These are phyloP conservation scores for Dynastes grantii DNA, from an alignment of 2,888 invertebrate genomes.

Conservation along the genomic window DNA sequence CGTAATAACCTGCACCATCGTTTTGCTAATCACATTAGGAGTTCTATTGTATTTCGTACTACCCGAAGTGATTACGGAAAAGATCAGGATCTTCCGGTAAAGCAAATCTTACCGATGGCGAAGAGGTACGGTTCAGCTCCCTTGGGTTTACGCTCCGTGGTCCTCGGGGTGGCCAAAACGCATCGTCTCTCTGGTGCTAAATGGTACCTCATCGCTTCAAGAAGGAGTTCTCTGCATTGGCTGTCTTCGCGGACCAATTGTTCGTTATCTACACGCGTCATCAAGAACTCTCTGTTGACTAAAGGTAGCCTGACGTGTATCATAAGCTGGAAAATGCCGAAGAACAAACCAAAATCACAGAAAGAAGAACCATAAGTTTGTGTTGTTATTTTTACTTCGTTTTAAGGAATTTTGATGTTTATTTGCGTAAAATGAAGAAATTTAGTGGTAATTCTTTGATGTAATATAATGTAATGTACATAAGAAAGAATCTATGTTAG, in stretches of 20 bases:
- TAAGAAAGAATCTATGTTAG: background rate
- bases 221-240: conserved; percentile 77
- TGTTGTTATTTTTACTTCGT: no score
- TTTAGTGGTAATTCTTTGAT: no score
- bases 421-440: no score
- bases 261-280: conserved; percentile 80
- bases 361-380: no score
- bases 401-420: no score
- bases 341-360: no score
- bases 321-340: conserved; percentile 71
- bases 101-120: conserved; percentile 71
- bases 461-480: no score
- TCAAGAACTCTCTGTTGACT: conserved; percentile 78
- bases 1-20: conserved; percentile 57
- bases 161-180: conserved; percentile 75
- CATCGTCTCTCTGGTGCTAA: conserved; percentile 79
- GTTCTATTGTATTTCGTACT: conserved; percentile 29
- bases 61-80: conserved; percentile 30
- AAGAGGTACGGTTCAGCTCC: conserved; percentile 79
- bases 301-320: conserved; percentile 78
- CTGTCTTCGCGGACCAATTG: conserved; percentile 76
- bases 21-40: conserved; percentile 10
- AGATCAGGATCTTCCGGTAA: conserved; percentile 12
- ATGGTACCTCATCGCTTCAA: conserved; percentile 83
- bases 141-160: conserved; percentile 78